Base-by-base conservation (phyloP, 2,113 vertebrate genomes). In the Amblyornis subalaris region DNA sequence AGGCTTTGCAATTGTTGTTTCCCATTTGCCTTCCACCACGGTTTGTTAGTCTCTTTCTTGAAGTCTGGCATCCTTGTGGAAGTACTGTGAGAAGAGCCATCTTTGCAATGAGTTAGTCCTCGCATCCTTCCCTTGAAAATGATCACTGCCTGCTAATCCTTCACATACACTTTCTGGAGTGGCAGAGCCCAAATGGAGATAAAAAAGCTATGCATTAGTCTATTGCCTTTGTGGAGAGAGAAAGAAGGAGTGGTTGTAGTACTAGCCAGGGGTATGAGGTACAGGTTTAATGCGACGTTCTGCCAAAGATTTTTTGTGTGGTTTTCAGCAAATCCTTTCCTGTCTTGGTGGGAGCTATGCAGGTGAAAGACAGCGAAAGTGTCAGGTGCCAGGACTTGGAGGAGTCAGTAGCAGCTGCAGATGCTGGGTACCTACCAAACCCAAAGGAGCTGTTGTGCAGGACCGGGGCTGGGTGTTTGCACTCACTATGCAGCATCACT, bases 401-500 rank as follows among this genome's bases (percentile, higher is more conserved):
- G 57, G 47, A 54, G 36, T 12, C 55, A 29, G 22, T 19, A 24
- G 5, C 31, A 80, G 45, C 54, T 61, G 19, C 64, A 61, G 55
- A 20, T 24, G 33, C n/a, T 50, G 55, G 3, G 15, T 42, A 21
- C 18, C 14, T 50, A 35, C 23, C 10, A 44, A 89, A 89, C 23
- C 17, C 54, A 57, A 42, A 31, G 36, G 10, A 80, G 4, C 10
- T 3, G 3, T 69, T 25, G 0, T 22, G 21, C 31, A 81, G 55
- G 20, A 21, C 3, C 23, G 14, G 22, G 36, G 24, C 14, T 77
- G 36, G 16, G 6, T 80, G 45, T 66, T 47, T 66, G 42, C 29
- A 33, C 18, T 58, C n/a, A 5, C 0, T 3, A 1, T 19, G 23
- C 29, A 54, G 17, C 5, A 0, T 40, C 31, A 9, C 38, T 67